Percentiles rank a stretch among this genome's conserved stretches.
phyloP scores from a whole-genome alignment of 2,113 vertebrate genomes.

The Motacilla alba region DNA sequence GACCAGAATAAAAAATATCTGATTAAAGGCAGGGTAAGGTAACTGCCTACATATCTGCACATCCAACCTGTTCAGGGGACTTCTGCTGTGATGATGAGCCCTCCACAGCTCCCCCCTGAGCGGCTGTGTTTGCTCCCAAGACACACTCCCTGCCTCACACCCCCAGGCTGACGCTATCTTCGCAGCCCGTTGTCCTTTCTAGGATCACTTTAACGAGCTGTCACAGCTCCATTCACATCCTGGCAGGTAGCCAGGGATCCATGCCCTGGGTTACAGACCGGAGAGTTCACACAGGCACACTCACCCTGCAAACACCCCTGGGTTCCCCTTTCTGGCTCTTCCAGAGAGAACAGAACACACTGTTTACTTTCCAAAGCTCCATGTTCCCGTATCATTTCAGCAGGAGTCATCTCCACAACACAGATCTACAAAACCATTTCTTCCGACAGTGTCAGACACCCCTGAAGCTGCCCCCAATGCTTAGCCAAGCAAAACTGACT shows the following conservation, averaged over 20 bases:
- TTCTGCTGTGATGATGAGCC: not conserved
- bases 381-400: accelerated
- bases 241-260: not conserved
- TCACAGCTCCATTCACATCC: not conserved
- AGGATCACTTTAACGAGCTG: not conserved
- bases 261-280: not conserved
- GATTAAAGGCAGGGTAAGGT: not conserved
- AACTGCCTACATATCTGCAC: not conserved
- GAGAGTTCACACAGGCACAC: not conserved
- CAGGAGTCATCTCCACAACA: not conserved
- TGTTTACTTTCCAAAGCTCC: not conserved
- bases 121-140: not conserved
- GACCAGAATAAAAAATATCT: not conserved
- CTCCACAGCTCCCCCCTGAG: not conserved
- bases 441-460: not conserved
- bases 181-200: not conserved
- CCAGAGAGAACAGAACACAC: not conserved
- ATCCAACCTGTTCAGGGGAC: not conserved
- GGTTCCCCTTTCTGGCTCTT: not conserved
- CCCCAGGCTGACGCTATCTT: not conserved
- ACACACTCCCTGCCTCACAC: not conserved
- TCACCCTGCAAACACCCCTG: not conserved
- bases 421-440: not conserved
- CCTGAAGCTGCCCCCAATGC: not conserved
- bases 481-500: not conserved